Percentiles rank a stretch among this genome's conserved stretches.
Evolutionary conservation across 1,140 invertebrate genomes (phyloP).

Genomic region (Drosophila parvula): DNA sequence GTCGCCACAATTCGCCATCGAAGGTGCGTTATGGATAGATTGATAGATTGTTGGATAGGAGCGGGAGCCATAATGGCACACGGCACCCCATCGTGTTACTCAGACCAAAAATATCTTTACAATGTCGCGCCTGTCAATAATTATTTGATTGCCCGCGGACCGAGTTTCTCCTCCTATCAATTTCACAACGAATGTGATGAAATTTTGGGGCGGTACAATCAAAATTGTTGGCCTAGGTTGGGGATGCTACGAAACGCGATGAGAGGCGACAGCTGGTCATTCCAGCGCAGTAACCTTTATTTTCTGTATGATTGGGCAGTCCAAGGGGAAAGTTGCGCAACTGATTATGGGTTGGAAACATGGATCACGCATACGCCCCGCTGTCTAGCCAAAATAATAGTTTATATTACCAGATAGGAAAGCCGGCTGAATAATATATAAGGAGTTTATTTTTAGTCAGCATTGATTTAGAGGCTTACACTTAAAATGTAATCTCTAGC

Average conservation of each 20-base stretch:
- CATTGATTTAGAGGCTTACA: neutral
- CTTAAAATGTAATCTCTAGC: neutral
- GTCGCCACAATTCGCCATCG: conserved; percentile 12
- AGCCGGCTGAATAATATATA: neutral
- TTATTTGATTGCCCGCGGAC: conserved; percentile 14
- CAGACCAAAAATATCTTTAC: conserved; percentile 27
- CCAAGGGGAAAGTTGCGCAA: conserved; percentile 15
- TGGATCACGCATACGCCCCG: conserved; percentile 38
- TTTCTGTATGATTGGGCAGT: neutral
- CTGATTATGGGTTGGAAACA: conserved; percentile 12
- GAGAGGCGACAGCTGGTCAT: conserved; percentile 20
- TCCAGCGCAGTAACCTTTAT: conserved; percentile 9
- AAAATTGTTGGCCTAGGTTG: conserved; percentile 63
- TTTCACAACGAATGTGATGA: conserved; percentile 54
- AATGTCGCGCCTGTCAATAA: conserved; percentile 23
- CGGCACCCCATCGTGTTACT: conserved; percentile 30
- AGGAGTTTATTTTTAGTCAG: neutral
- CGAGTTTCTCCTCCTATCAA: conserved; percentile 45
- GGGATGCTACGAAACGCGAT: neutral
- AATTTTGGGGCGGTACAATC: conserved; percentile 26
- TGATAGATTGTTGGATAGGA: conserved; percentile 2
- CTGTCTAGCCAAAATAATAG: conserved; percentile 9
- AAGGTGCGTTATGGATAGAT: conserved; percentile 10
- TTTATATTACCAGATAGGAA: neutral
- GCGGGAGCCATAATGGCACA: conserved; percentile 30